These are phyloP conservation scores for Rhinoptilus africanus DNA, from an alignment of 2,113 vertebrate genomes.

Conservation along the genomic window DNA sequence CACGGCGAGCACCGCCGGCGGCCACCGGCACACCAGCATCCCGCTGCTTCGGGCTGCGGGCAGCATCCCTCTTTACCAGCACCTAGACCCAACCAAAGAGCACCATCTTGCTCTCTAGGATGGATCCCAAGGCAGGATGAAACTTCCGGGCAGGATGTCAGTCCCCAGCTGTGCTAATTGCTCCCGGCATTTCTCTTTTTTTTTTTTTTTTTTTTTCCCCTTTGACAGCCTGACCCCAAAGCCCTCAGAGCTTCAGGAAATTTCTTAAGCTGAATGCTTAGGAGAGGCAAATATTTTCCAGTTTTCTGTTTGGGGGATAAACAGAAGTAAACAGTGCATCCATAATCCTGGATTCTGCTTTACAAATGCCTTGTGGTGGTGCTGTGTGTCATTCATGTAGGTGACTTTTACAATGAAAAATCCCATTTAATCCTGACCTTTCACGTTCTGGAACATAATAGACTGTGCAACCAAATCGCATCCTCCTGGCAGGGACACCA, in stretches of 20 bases:
- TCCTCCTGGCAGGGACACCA: conserved; percentile 31
- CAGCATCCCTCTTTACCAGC: not conserved
- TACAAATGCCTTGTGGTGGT: conserved; percentile 49
- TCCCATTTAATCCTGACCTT: conserved; percentile 69
- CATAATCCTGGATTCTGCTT: conserved; percentile 49
- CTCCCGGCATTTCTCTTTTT: not conserved
- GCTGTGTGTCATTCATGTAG: conserved; percentile 50
- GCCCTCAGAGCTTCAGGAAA: not conserved
- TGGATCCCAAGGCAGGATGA: not conserved
- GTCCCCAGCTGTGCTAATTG: not conserved
- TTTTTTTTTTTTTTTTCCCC: too few relatives aligned
- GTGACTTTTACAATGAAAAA: conserved; percentile 71
- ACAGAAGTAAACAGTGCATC: conserved; percentile 50
- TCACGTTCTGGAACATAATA: conserved; percentile 65
- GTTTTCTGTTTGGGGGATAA: conserved; percentile 21
- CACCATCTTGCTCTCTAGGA: not conserved
- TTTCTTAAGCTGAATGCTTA: not conserved
- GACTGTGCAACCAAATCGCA: conserved; percentile 52
- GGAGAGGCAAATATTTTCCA: conserved; percentile 27
- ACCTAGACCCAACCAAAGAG: not conserved
- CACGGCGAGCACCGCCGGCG: accelerated
- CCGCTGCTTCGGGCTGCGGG: accelerated
- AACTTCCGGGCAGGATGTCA: not conserved
- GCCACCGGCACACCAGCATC: accelerated
- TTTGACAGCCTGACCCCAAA: not conserved